Evolutionary conservation across 2,888 invertebrate species (phyloP).

Genomic region (Zhuqinia jingwanae): DNA sequence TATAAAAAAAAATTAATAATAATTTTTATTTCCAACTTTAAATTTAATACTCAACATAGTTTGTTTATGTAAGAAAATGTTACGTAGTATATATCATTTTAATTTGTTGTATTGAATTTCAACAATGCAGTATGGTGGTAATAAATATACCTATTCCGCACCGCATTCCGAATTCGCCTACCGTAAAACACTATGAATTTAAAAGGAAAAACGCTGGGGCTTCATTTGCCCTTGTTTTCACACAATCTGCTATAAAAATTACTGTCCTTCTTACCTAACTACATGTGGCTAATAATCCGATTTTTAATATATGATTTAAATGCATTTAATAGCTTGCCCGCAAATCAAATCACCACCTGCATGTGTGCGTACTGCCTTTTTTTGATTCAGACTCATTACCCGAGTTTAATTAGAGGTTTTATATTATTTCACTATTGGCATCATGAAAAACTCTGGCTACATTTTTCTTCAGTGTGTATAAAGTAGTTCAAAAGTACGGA

Average conservation of each 20-base stretch:
- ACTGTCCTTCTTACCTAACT: slow-evolving; percentile 62
- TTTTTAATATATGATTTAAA: slow-evolving; percentile 33
- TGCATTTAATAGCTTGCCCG: neutral
- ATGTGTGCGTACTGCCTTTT: no score
- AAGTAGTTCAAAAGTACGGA: slow-evolving; percentile 34
- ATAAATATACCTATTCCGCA: neutral
- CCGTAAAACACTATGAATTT: slow-evolving; percentile 19
- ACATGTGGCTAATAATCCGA: slow-evolving; percentile 64
- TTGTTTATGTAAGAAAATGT: slow-evolving; percentile 33
- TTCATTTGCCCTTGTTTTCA: slow-evolving; percentile 54
- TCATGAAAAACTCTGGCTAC: neutral
- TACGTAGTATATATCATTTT: neutral
- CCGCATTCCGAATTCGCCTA: slow-evolving; percentile 33
- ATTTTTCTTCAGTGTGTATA: slow-evolving; percentile 19
- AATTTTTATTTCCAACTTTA: slow-evolving; percentile 55
- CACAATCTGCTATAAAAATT: slow-evolving; percentile 1
- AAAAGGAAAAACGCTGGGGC: slow-evolving; percentile 45
- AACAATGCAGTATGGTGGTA: neutral
- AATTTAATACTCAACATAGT: slow-evolving; percentile 21
- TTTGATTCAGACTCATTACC: slow-evolving; percentile 42
- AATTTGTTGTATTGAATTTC: neutral
- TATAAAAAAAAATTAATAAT: slow-evolving; percentile 18
- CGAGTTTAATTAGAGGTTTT: slow-evolving; percentile 27
- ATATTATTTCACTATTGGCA: slow-evolving; percentile 50
- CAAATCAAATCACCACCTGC: neutral